These are phyloP conservation scores for Lepidurus packardi DNA, from an alignment of 1,140 invertebrate species.

Conservation along the genomic window DNA sequence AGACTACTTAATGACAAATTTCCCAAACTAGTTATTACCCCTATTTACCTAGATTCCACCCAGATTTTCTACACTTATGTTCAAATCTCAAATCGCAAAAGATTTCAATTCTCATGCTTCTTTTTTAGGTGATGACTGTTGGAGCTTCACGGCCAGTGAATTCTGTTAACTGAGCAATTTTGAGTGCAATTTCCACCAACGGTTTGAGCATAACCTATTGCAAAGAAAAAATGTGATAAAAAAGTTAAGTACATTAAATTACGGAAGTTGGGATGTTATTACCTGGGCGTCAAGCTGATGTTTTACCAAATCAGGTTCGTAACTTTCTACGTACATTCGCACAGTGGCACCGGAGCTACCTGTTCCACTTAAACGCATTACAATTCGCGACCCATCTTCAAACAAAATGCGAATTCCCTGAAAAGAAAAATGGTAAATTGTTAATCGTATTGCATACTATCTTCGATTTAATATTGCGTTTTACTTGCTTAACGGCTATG, in stretches of 20 bases:
- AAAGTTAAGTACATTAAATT: neutral
- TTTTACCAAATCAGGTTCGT: slow-evolving; percentile 61
- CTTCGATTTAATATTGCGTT: slow-evolving; percentile 27
- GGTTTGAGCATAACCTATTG: slow-evolving; percentile 70
- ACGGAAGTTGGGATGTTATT: slow-evolving; percentile 26
- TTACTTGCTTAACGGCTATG: slow-evolving; percentile 80
- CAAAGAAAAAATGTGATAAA: slow-evolving; percentile 29
- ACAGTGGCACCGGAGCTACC: slow-evolving; percentile 96
- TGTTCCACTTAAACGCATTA: slow-evolving; percentile 92
- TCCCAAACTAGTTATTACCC: neutral
- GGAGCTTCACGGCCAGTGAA: slow-evolving; percentile 82
- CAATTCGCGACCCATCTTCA: slow-evolving; percentile 84
- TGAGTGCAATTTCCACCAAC: slow-evolving; percentile 78
- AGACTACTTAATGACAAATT: neutral
- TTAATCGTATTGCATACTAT: slow-evolving; percentile 32
- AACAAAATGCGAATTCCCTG: slow-evolving; percentile 91
- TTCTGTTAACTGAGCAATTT: slow-evolving; percentile 73
- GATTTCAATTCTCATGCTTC: neutral
- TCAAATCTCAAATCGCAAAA: neutral
- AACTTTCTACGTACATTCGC: slow-evolving; percentile 86
- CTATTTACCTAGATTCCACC: no score
- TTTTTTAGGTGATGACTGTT: slow-evolving; percentile 92
- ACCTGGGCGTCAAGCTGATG: slow-evolving; percentile 69
- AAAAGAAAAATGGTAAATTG: slow-evolving; percentile 37
- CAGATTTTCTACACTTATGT: no score